A percentile compares a stretch with the other conserved stretches of the same genome.
Conservation (phyloP, 2,113 vertebrate genomes). For the Camarhynchus parvulus region DNA sequence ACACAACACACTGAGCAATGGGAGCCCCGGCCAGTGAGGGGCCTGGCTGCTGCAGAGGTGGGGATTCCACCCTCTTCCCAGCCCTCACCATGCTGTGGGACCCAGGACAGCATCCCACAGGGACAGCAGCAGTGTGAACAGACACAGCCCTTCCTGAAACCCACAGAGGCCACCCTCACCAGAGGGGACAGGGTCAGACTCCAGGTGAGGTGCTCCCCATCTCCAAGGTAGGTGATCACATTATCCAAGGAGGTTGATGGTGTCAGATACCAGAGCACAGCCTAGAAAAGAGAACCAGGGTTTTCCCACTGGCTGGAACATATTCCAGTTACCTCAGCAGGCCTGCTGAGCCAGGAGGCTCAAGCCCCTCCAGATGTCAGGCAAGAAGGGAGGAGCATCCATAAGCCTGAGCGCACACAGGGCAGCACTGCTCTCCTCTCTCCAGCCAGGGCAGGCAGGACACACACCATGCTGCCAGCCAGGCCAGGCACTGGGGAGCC, state of each 20-base stretch:
- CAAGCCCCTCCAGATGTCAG: background rate
- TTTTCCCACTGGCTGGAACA: background rate
- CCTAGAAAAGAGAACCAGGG: background rate
- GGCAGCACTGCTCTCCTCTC: background rate
- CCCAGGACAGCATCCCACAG: background rate
- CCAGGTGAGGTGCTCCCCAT: background rate
- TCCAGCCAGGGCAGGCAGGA: background rate
- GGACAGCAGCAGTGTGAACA: accelerated
- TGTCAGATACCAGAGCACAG: accelerated
- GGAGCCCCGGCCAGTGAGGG: background rate
- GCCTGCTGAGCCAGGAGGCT: background rate
- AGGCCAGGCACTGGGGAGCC: background rate
- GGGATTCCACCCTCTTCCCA: background rate
- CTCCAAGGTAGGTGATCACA: background rate
- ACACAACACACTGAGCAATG: background rate
- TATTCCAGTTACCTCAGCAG: background rate
- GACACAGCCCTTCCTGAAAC: background rate
- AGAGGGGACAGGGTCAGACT: background rate
- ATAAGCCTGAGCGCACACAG: accelerated
- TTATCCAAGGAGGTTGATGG: accelerated
- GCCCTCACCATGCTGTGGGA: background rate
- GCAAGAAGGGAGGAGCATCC: accelerated
- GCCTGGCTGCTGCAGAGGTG: background rate
- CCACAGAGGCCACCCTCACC: accelerated
- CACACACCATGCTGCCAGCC: background rate